Conservation (phyloP, 2,888 invertebrate species). For the Galerucella nymphaeae region DNA sequence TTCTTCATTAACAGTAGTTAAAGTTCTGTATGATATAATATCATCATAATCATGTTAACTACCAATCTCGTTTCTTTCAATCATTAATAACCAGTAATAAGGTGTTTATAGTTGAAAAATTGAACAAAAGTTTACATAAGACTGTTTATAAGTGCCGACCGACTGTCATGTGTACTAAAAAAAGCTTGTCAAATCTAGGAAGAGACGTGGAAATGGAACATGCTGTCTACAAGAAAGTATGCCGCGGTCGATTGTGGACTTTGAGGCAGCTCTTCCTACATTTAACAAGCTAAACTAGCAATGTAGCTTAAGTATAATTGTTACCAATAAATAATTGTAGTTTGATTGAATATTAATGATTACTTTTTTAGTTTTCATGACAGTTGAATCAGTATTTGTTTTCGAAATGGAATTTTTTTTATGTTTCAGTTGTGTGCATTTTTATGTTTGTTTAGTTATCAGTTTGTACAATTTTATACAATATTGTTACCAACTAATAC, state of each 20-base stretch:
- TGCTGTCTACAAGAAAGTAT: too few relatives aligned
- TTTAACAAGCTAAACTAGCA: neutral
- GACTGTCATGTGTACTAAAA: neutral
- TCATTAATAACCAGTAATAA: too few relatives aligned
- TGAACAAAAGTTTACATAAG: neutral
- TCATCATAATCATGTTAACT: too few relatives aligned
- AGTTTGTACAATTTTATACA: slow-evolving; percentile 8
- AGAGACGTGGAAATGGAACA: too few relatives aligned
- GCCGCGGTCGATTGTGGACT: too few relatives aligned
- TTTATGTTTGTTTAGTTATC: slow-evolving; percentile 2
- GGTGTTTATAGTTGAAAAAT: too few relatives aligned
- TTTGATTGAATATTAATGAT: neutral
- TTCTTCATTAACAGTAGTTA: too few relatives aligned
- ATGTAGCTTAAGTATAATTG: neutral
- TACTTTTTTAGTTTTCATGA: neutral
- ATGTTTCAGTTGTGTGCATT: neutral
- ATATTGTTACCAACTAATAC: slow-evolving; percentile 20
- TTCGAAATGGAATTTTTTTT: neutral
- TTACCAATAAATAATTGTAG: neutral
- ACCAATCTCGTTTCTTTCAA: too few relatives aligned
- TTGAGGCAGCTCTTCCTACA: too few relatives aligned
- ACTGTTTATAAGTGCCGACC: neutral
- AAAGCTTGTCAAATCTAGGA: neutral
- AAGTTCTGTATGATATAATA: too few relatives aligned
- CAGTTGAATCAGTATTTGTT: neutral